Evolutionary conservation across 2,113 vertebrate genomes (phyloP), one percentile per base, ranked within the genome.

Genomic region (Picathartes gymnocephalus): DNA sequence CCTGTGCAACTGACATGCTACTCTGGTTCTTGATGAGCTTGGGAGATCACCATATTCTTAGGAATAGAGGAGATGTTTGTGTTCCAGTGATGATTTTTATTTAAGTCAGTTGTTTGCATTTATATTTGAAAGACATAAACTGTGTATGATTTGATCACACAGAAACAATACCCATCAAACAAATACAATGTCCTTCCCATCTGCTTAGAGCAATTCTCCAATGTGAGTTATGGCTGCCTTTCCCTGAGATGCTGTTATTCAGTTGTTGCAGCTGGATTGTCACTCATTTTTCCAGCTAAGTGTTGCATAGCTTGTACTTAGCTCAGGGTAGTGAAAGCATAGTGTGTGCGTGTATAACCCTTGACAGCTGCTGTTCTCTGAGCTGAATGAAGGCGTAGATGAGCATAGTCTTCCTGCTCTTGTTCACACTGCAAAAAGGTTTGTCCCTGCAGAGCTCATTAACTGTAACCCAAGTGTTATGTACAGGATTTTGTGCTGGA

Each of bases 181-280:
- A 68, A 71, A 65, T 37, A 47, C 58, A n/a, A 56, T 85, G 81
- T 80, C 71, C 60, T 77, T 85, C 61, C 73, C 66, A 33, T 61
- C 45, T 82, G 58, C 81, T 50, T 42, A 27, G 84, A 72, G 71
- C 54, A 37, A 7, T 78, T 89, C 81, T 84, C 20, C 39, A 30
- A 27, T 10, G 50, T 68, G 74, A 86, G 54, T 72, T 90, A 33
- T 76, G 58, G 45, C 93, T 80, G 84, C 74, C 42, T 61, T 69
- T 80, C 74, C 39, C 62, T 0, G 2, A 19, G 40, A 61, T 9
- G 30, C 50, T 88, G 70, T 21, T 90, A 39, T 45, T 88, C 74
- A 62, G 31, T 54, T 72, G 58, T 81, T 82, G 78, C 89, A 94
- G 87, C 89, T 94, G 93, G 79, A 89, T 87, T 85, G 81, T 90